A percentile compares a stretch with the other conserved stretches of the same genome.
These are phyloP conservation scores for Drosophila lutescens DNA, from an alignment of 2,888 invertebrate species.

Conservation along the genomic window DNA sequence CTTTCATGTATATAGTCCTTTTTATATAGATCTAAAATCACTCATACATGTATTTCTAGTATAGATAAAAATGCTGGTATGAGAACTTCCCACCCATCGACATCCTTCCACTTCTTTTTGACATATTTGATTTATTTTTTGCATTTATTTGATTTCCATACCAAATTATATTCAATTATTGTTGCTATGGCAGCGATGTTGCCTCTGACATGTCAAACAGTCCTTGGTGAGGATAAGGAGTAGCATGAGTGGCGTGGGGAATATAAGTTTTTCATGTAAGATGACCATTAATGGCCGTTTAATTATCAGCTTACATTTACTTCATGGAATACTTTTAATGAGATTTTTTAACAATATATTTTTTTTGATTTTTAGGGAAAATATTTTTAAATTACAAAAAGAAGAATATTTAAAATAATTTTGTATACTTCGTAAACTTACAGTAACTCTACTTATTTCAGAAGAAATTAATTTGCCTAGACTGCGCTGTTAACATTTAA, in stretches of 20 bases:
- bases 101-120: conserved; percentile 1
- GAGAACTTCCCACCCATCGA: conserved; percentile 2
- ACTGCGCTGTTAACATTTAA: background rate
- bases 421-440: no score
- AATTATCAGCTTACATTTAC: no score
- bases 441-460: background rate
- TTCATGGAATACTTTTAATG: no score
- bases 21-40: conserved; percentile 5
- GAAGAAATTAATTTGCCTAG: background rate
- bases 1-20: conserved; percentile 5
- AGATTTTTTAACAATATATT: background rate
- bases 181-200: conserved; percentile 49
- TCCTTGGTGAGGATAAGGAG: background rate
- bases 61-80: conserved; percentile 50
- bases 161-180: conserved; percentile 51
- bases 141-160: conserved; percentile 59
- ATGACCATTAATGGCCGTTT: background rate
- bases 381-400: background rate
- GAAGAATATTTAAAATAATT: background rate
- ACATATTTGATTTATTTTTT: conserved; percentile 50
- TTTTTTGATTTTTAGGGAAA: background rate
- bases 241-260: background rate
- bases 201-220: conserved; percentile 9
- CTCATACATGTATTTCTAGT: conserved; percentile 11
- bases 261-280: background rate